Conservation (phyloP, 2,888 invertebrate genomes). For the Cantharis nigra region DNA sequence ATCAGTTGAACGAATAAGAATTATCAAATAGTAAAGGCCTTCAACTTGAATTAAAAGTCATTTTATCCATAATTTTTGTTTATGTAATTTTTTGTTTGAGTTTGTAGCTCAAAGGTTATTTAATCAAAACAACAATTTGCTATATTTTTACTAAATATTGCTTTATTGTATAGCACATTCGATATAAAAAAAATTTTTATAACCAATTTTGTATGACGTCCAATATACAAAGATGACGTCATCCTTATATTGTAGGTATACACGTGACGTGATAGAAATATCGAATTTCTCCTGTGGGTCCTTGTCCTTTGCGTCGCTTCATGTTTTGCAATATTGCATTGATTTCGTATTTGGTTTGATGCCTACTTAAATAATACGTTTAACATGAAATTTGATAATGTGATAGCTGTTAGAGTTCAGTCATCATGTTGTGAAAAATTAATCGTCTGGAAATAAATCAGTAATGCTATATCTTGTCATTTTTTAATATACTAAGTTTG, state of each 20-base stretch:
- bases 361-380: background rate
- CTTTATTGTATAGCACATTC: background rate
- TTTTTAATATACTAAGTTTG: too few species aligned
- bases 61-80: too few species aligned
- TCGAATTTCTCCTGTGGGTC: constrained; percentile 38
- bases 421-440: too few species aligned
- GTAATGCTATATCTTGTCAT: too few species aligned
- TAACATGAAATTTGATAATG: background rate
- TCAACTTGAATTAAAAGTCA: background rate
- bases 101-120: background rate
- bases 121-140: background rate
- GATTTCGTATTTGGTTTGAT: background rate
- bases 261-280: constrained; percentile 30
- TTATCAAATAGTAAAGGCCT: background rate
- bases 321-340: background rate
- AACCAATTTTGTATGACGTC: constrained; percentile 7
- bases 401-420: too few species aligned
- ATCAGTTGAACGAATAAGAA: background rate
- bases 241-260: constrained; percentile 29
- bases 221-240: constrained; percentile 28
- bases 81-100: background rate
- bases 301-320: constrained; percentile 14
- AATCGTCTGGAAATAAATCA: too few species aligned
- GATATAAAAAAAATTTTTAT: background rate
- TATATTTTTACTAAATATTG: background rate